phyloP scores from a whole-genome alignment of 2,888 invertebrate species.

The Sericinus montela region DNA sequence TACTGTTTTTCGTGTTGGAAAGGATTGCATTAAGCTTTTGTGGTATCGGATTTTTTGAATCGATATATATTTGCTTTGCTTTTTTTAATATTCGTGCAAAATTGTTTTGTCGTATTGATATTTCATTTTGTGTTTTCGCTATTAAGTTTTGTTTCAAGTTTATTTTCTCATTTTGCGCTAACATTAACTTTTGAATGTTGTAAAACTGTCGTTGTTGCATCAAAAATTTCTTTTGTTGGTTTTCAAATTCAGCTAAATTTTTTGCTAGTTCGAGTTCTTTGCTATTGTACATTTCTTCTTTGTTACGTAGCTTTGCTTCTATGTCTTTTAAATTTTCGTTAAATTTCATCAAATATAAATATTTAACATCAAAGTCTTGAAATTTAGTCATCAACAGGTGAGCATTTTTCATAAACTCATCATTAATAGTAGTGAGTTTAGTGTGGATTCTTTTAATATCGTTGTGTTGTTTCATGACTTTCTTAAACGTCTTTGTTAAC shows the following conservation, averaged over 20 bases:
- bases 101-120: slow-evolving; percentile 60
- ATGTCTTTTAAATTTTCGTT: slow-evolving; percentile 44
- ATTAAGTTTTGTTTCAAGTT: slow-evolving; percentile 57
- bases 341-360: slow-evolving; percentile 40
- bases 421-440: slow-evolving; percentile 41
- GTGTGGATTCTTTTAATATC: slow-evolving; percentile 55
- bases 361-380: slow-evolving; percentile 55
- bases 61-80: slow-evolving; percentile 49
- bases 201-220: slow-evolving; percentile 62
- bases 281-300: slow-evolving; percentile 40
- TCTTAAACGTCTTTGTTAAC: slow-evolving; percentile 64
- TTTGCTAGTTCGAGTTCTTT: slow-evolving; percentile 49
- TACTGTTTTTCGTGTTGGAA: slow-evolving; percentile 19
- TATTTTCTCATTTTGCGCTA: slow-evolving; percentile 64
- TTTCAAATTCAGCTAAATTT: slow-evolving; percentile 56
- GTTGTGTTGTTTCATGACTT: slow-evolving; percentile 59
- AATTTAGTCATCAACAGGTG: slow-evolving; percentile 40
- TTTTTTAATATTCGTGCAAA: slow-evolving; percentile 62
- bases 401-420: slow-evolving; percentile 45
- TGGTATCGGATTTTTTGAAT: slow-evolving; percentile 31
- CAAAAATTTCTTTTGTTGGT: slow-evolving; percentile 61
- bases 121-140: slow-evolving; percentile 60
- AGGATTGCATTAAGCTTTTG: slow-evolving; percentile 11
- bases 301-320: slow-evolving; percentile 37
- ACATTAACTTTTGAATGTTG: slow-evolving; percentile 57